Evolutionary conservation across 2,797 vertebrate species (phyloP), one percentile per base, ranked within the genome.

Genomic region (Zenarchopterus dispar): DNA sequence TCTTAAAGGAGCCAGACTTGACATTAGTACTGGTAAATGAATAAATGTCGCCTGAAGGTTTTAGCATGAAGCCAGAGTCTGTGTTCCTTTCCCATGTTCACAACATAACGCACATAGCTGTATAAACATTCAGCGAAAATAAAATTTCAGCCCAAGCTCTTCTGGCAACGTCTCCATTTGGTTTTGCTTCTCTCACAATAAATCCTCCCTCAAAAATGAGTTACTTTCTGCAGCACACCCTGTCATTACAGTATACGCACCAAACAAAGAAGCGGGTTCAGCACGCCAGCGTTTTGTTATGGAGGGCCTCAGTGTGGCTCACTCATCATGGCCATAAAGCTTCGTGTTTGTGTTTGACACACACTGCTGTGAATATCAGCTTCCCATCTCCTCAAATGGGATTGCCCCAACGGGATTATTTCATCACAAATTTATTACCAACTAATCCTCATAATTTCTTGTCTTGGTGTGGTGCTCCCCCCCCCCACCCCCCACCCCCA

Each of bases 361-460:
- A 43, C 60, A 72, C 50, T 58, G 73, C 84, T 83, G 79, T 80
- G 85, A 90, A 92, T 82, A 13, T 39, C 36, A 13, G 16, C 36
- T 39, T 39, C 58, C 84, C 59, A 36, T 85, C 54, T 67, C 72
- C 70, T 68, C 41, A 73, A 80, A 69, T 56, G 60, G 75, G 75
- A 87, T 88, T 86, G 86, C 62, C 85, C 85, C 70, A 74, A 75
- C 58, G 26, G 61, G 73, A 86, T 86, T 86, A 83, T 89, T 87
- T 83, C 81, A 86, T 81, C 84, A 82, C 64, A 70, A 70, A 78
- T 88, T 89, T 87, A 89, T 92, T 87, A 75, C 72, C 71, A 59
- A 70, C 64, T 88, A 88, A 91, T 91, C 84, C 81, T n/a, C 19
- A 16, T 83, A 75, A 84, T 88, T 84, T 86, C 67, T n/a, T 50